Percentiles rank a stretch among this genome's conserved stretches.
phyloP scores from a whole-genome alignment of 2,888 invertebrate species.

The Ypsolopha sequella region DNA sequence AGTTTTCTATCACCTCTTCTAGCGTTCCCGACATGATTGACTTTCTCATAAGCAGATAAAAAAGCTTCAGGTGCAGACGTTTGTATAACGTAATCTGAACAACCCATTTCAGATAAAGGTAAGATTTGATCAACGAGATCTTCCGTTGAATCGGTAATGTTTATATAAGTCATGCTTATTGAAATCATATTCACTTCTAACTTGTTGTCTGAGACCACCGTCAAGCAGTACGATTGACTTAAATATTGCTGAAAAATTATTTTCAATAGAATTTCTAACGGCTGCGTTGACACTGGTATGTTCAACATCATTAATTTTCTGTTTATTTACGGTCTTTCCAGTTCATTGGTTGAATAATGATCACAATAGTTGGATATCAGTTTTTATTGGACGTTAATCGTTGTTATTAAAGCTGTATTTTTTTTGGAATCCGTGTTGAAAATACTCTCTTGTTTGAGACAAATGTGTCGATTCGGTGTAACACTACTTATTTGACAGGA shows the following conservation, averaged over 20 bases:
- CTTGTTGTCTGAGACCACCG: conserved; percentile 33
- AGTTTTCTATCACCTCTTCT: conserved; percentile 58
- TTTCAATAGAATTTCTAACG: conserved; percentile 42
- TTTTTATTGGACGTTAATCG: too few relatives aligned
- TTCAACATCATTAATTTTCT: conserved; percentile 22
- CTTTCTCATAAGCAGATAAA: conserved; percentile 44
- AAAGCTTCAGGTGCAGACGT: conserved; percentile 39
- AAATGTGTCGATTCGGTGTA: too few relatives aligned
- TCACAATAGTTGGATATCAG: too few relatives aligned
- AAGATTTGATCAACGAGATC: conserved; percentile 27
- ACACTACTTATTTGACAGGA: too few relatives aligned
- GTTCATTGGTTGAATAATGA: too few relatives aligned
- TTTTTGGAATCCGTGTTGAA: too few relatives aligned
- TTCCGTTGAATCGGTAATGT: conserved; percentile 18
- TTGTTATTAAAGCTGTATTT: too few relatives aligned
- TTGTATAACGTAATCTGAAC: conserved; percentile 55
- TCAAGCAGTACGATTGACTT: conserved; percentile 37
- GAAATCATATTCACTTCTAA: conserved; percentile 19
- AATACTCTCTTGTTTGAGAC: too few relatives aligned
- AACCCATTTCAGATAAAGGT: conserved; percentile 49
- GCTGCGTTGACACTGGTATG: conserved; percentile 4
- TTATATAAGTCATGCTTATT: conserved; percentile 25
- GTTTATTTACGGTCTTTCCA: too few relatives aligned
- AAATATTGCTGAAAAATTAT: conserved; percentile 36
- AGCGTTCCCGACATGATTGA: conserved; percentile 36